Conservation (phyloP, 2,797 vertebrate species). For the Betta splendens region DNA sequence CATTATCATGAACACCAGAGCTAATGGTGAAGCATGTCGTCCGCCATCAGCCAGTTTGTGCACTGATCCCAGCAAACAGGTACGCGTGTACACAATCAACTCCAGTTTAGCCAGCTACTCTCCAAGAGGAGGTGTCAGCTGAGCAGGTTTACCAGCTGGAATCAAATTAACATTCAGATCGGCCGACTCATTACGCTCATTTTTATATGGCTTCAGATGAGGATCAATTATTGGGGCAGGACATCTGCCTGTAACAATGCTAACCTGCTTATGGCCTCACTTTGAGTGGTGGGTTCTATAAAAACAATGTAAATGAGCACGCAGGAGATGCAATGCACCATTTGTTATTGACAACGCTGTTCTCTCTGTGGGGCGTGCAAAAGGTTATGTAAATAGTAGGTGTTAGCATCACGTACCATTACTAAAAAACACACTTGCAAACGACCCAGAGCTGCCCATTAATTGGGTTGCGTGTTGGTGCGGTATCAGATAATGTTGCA, state of each 20-base stretch:
- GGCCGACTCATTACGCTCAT: constrained; percentile 61
- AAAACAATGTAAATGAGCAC: constrained; percentile 59
- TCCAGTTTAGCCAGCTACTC: too few species aligned
- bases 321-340: constrained; percentile 44
- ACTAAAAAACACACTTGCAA: constrained; percentile 35
- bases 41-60: constrained; percentile 6
- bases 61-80: constrained; percentile 1
- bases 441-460: constrained; percentile 32
- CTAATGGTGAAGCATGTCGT: neutral
- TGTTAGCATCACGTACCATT: constrained; percentile 47
- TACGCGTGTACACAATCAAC: constrained; percentile 15
- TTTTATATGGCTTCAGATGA: constrained; percentile 60
- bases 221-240: constrained; percentile 61
- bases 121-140: constrained; percentile 43
- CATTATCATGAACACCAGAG: neutral
- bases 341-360: constrained; percentile 66
- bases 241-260: constrained; percentile 59
- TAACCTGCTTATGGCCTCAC: constrained; percentile 51
- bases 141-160: constrained; percentile 55
- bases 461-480: constrained; percentile 53
- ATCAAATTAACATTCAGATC: constrained; percentile 62
- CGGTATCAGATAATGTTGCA: constrained; percentile 42
- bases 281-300: constrained; percentile 50
- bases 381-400: constrained; percentile 64
- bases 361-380: constrained; percentile 59